Evolutionary conservation across 2,888 invertebrate species (phyloP).

Genomic region (Clanis bilineata): DNA sequence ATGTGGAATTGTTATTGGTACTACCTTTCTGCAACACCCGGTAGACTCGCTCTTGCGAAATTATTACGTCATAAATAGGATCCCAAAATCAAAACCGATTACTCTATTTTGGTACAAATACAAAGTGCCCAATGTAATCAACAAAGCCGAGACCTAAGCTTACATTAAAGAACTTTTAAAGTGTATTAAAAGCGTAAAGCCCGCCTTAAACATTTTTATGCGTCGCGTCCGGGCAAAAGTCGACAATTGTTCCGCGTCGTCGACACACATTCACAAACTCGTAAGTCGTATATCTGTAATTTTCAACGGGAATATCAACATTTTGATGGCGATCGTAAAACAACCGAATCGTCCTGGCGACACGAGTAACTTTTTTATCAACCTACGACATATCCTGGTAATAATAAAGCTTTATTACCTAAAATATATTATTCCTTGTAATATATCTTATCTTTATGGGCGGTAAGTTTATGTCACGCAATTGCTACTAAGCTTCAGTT

Average conservation of each 20-base stretch:
- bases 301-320: conserved; percentile 23
- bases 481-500: background rate
- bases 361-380: conserved; percentile 23
- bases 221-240: background rate
- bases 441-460: conserved; percentile 16
- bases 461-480: background rate
- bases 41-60: background rate
- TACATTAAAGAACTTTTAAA: background rate
- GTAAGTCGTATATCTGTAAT: conserved; percentile 19
- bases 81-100: background rate
- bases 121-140: no score
- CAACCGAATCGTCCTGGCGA: conserved; percentile 19
- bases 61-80: background rate
- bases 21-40: no score
- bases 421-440: conserved; percentile 15
- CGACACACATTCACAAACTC: conserved; percentile 13
- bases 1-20: no score
- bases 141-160: background rate
- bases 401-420: conserved; percentile 15
- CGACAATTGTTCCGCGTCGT: conserved; percentile 14
- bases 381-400: conserved; percentile 19
- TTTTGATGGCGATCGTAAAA: conserved; percentile 22
- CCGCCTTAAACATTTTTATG: conserved; percentile 9
- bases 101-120: background rate
- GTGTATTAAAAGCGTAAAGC: background rate